Conservation (phyloP, 2,797 vertebrate genomes). For the Chloroceryle amazona region DNA sequence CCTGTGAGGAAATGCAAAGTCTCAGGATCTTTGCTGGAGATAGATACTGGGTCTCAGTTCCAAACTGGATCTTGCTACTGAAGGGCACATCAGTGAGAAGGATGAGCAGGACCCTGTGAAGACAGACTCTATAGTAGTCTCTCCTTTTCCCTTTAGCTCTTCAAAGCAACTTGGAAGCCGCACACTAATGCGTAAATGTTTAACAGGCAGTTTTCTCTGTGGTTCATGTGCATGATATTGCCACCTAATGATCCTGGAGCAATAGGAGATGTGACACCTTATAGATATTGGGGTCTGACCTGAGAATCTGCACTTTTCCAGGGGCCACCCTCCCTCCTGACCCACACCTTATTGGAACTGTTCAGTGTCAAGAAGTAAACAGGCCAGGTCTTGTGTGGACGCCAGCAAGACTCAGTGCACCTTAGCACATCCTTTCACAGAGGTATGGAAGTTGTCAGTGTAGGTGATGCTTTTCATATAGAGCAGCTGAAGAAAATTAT, state of each 20-base stretch:
- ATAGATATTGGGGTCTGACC: neutral
- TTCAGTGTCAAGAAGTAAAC: neutral
- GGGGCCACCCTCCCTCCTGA: neutral
- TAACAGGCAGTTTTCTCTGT: neutral
- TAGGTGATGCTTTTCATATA: neutral
- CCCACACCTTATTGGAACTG: fast-evolving
- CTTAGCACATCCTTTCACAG: neutral
- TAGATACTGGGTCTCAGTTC: neutral
- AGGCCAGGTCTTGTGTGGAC: neutral
- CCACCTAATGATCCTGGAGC: neutral
- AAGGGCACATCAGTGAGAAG: neutral
- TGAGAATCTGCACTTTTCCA: neutral
- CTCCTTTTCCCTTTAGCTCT: neutral
- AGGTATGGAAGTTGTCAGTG: neutral
- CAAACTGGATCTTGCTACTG: neutral
- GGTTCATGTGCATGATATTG: fast-evolving
- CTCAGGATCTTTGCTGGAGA: fast-evolving
- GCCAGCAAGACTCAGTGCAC: neutral
- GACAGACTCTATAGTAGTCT: neutral
- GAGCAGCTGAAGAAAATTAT: neutral
- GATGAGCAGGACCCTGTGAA: neutral
- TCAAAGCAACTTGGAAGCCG: neutral
- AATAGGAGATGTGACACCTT: neutral
- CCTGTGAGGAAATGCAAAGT: neutral
- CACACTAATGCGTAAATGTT: neutral